Base-by-base conservation (phyloP, 2,113 vertebrate species). In the Centropus bengalensis region DNA sequence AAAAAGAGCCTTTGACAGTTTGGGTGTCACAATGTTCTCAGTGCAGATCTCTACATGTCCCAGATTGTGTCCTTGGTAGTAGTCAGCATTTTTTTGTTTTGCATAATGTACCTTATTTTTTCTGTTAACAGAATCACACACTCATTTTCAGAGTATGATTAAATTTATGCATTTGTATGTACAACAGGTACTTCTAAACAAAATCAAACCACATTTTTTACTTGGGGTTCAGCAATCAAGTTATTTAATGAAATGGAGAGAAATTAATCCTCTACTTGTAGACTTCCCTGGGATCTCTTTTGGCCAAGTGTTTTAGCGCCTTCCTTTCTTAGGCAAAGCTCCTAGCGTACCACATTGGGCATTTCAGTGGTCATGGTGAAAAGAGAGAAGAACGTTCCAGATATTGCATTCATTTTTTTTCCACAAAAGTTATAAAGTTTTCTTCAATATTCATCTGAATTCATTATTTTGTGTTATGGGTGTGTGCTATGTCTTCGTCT, bases 101-200 rank as follows among this genome's bases (percentile, higher is more conserved):
- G 6, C 16, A 49, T 38, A 55, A 91, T 47, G 5, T 52, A 47
- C 21, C 11, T 54, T 69, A 30, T 5, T 5, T 40, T 60, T 80
- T 22, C 3, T 55, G 18, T 45, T 47, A 66, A 18, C 14, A 77
- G 38, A 88, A 67, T 81, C 26, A 30, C 12, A 26, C 22, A 9
- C n/a, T 60, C 45, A 17, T 52, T 81, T 87, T 32, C 22, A 30
- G 45, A 8, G 5, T 58, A 13, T 18, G 32, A 14, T 80, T 47
- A 63, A 86, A 71, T 28, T 1, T 3, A 23, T 63, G 5, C 9
- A 47, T 49, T 56, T 5, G 0, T 52, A 12, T 5, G 4, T 55
- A n/a, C 0, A 8, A 44, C 49, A 63, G 32, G n/a, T 81, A 21
- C 44, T 86, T 86, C 63, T 24, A 16, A 69, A 78, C 8, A 51